Percentiles rank a stretch among this genome's conserved stretches.
Conservation (phyloP, 1,140 invertebrate species). For the Drosophila chauvacae region DNA sequence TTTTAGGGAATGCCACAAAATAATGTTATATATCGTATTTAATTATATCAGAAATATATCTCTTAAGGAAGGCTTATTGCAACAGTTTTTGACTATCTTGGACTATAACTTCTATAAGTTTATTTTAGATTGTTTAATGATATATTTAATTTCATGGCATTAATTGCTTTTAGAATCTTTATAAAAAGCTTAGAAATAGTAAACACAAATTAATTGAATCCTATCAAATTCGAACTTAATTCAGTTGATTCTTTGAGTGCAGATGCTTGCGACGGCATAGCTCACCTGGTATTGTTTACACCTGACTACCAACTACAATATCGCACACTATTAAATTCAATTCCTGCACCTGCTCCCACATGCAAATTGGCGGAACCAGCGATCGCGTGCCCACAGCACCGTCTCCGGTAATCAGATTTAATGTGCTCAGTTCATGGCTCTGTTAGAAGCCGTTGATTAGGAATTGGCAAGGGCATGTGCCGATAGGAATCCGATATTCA, state of each 20-base stretch:
- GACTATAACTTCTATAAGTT: not conserved
- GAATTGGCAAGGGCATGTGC: constrained; percentile 10
- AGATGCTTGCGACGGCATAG: constrained; percentile 5
- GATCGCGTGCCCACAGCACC: constrained; percentile 23
- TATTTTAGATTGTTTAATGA: too few species aligned
- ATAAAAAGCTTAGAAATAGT: not conserved
- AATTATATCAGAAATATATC: not conserved
- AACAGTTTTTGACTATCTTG: not conserved
- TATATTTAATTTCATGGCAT: not conserved
- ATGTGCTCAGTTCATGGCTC: constrained; percentile 7
- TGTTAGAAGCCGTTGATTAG: constrained; percentile 18
- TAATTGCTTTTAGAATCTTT: not conserved
- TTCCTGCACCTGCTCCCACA: constrained; percentile 10
- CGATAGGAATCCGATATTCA: not conserved
- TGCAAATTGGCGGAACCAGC: constrained; percentile 14
- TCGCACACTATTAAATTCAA: constrained; percentile 18
- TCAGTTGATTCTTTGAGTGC: constrained; percentile 2
- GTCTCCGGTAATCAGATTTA: constrained; percentile 33
- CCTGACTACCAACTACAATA: not conserved
- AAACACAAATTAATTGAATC: too few species aligned
- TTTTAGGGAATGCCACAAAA: not conserved
- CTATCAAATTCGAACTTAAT: too few species aligned
- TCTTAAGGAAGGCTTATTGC: not conserved
- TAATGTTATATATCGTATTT: too few species aligned
- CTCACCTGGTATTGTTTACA: constrained; percentile 1